Evolutionary conservation across 2,113 vertebrate genomes (phyloP).

Genomic region (Thalassoma bifasciatum): DNA sequence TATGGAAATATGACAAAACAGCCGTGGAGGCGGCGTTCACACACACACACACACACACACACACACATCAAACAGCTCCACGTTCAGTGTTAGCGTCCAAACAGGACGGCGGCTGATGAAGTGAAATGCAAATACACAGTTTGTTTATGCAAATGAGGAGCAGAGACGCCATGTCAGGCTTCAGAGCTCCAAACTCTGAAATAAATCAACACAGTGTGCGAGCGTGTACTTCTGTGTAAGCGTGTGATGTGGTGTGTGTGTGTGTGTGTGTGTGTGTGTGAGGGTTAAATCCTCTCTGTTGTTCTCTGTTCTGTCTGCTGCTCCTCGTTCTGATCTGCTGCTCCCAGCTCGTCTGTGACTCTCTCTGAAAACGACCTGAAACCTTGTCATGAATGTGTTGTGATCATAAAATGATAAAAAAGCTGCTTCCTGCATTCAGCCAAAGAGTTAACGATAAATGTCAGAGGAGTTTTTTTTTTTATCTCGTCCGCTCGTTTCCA

Average conservation of each 20-base stretch:
- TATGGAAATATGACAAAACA: constrained; percentile 40
- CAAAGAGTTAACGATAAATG: constrained; percentile 35
- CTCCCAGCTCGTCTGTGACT: constrained; percentile 50
- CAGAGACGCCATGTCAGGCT: constrained; percentile 48
- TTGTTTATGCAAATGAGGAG: constrained; percentile 64
- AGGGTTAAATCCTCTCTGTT: constrained; percentile 53
- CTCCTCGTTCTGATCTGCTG: constrained; percentile 62
- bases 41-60: no score
- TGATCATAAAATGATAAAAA: constrained; percentile 38
- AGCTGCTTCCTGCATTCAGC: constrained; percentile 36
- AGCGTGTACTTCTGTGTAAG: constrained; percentile 24
- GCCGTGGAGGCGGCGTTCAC: constrained; percentile 10
- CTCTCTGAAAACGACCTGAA: constrained; percentile 53
- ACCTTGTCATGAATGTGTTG: constrained; percentile 37
- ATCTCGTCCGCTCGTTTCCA: constrained; percentile 10
- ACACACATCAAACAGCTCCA: constrained; percentile 37
- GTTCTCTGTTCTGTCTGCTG: constrained; percentile 63
- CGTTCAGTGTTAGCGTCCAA: constrained; percentile 16
- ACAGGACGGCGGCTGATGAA: constrained; percentile 47
- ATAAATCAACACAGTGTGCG: constrained; percentile 20
- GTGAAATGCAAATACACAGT: constrained; percentile 59
- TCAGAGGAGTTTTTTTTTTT: constrained; percentile 24
- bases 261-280: constrained; percentile 26
- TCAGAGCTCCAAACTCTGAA: constrained; percentile 26
- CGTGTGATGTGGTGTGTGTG: constrained; percentile 12